These are phyloP conservation scores for Ceratina calcarata DNA, from an alignment of 1,140 invertebrate genomes.

Conservation along the genomic window DNA sequence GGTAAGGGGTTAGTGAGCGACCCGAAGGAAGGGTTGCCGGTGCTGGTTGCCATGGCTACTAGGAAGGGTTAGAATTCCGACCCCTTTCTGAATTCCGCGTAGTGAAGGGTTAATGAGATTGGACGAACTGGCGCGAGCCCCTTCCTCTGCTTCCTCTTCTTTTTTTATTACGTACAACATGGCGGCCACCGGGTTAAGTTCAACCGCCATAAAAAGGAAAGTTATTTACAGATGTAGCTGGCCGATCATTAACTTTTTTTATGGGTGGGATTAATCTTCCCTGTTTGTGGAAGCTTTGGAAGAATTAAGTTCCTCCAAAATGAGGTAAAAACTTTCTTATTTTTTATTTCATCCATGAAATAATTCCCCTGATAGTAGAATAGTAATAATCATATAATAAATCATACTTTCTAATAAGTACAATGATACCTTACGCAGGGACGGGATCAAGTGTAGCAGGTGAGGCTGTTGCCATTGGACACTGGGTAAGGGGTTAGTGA, in stretches of 20 bases:
- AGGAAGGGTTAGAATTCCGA: slow-evolving; percentile 73
- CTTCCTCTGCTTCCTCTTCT: slow-evolving; percentile 9
- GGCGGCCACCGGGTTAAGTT: slow-evolving; percentile 35
- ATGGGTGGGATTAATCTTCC: neutral
- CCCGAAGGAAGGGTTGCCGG: slow-evolving; percentile 72
- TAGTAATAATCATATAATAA: too few relatives aligned
- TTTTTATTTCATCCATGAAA: too few relatives aligned
- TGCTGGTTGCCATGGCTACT: slow-evolving; percentile 73
- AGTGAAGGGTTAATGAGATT: slow-evolving; percentile 79
- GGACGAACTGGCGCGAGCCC: slow-evolving; percentile 64
- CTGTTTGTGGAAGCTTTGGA: neutral
- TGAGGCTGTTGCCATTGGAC: slow-evolving; percentile 68
- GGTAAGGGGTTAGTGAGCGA: slow-evolving; percentile 53
- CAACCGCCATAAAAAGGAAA: neutral
- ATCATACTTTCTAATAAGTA: too few relatives aligned
- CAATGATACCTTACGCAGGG: too few relatives aligned
- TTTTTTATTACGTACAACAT: slow-evolving; percentile 50
- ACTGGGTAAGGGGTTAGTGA: slow-evolving; percentile 51
- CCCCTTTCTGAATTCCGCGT: slow-evolving; percentile 53
- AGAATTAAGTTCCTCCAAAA: too few relatives aligned
- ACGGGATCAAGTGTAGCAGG: slow-evolving; percentile 55
- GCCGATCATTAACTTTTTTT: neutral
- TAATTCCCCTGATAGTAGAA: too few relatives aligned
- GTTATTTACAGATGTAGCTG: neutral
- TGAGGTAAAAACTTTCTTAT: too few relatives aligned